These are phyloP conservation scores for Pseudococcus viburni DNA, from an alignment of 2,888 invertebrate genomes.

Conservation along the genomic window DNA sequence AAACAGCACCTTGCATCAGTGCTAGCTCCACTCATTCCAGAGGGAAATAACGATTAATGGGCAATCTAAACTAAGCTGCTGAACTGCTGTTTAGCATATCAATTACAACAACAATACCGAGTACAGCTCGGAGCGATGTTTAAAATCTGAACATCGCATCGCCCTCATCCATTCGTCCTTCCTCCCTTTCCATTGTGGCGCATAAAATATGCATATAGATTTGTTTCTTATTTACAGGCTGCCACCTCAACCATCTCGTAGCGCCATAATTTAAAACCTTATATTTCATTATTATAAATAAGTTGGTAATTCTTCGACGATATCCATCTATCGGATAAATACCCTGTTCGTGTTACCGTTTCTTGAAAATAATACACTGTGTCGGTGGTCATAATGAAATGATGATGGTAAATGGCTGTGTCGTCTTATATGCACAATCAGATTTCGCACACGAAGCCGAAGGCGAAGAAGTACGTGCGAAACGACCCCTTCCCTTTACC, in stretches of 20 bases:
- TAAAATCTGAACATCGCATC: background rate
- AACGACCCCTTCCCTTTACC: background rate
- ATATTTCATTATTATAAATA: constrained; percentile 23
- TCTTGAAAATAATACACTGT: too few species aligned
- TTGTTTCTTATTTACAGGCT: constrained; percentile 23
- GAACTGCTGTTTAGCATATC: constrained; percentile 54
- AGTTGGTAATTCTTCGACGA: constrained; percentile 9
- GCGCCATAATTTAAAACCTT: background rate
- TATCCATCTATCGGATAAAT: background rate
- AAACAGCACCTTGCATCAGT: too few species aligned
- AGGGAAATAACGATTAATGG: constrained; percentile 26
- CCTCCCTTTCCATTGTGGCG: background rate
- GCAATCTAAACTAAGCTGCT: constrained; percentile 10
- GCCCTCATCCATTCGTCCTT: background rate
- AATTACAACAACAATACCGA: background rate
- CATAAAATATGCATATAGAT: constrained; percentile 45
- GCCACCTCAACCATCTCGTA: background rate
- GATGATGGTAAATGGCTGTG: background rate
- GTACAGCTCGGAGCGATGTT: constrained; percentile 5
- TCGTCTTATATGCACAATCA: background rate
- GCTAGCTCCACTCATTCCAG: too few species aligned
- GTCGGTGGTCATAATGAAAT: background rate
- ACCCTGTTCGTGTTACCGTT: background rate
- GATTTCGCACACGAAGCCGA: too few species aligned
- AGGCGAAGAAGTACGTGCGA: background rate